These are phyloP conservation scores for Turritopsis rubra DNA, from an alignment of 30 jellyfish, hydroid and myxozoan genomes.

Conservation along the genomic window DNA sequence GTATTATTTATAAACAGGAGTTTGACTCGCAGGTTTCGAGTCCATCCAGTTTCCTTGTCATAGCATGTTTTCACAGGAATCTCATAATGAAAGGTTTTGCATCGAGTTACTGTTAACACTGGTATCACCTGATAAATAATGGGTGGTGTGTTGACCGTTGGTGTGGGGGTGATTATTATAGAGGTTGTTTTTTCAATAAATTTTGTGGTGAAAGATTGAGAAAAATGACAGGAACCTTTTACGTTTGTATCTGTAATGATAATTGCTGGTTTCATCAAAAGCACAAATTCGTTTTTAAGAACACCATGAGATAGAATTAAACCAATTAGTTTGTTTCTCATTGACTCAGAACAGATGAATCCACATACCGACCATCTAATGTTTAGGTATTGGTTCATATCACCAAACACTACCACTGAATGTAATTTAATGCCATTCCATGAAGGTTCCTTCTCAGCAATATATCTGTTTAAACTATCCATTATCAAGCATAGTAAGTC, in stretches of 20 bases:
- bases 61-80: slow-evolving; percentile 49
- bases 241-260: not conserved
- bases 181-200: not conserved
- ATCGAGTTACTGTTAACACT: slow-evolving; percentile 4
- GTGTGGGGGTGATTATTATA: not conserved
- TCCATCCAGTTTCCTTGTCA: slow-evolving; percentile 59
- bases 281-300: not conserved
- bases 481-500: not conserved
- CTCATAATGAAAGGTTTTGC: slow-evolving; percentile 15
- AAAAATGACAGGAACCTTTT: not conserved
- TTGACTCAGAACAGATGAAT: not conserved
- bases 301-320: not conserved
- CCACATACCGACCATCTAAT: slow-evolving; percentile 16
- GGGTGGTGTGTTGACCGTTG: slow-evolving; percentile 33
- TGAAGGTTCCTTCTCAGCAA: not conserved
- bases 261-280: slow-evolving; percentile 3
- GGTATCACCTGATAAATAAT: slow-evolving; percentile 13
- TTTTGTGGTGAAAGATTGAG: not conserved
- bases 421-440: not conserved
- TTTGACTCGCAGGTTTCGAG: slow-evolving; percentile 26
- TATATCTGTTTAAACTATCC: not conserved
- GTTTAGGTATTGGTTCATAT: not conserved
- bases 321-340: not conserved
- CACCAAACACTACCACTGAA: not conserved
- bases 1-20: not conserved